Evolutionary conservation across 2,797 vertebrate species (phyloP).

Genomic region (Adrianichthys oophorus): DNA sequence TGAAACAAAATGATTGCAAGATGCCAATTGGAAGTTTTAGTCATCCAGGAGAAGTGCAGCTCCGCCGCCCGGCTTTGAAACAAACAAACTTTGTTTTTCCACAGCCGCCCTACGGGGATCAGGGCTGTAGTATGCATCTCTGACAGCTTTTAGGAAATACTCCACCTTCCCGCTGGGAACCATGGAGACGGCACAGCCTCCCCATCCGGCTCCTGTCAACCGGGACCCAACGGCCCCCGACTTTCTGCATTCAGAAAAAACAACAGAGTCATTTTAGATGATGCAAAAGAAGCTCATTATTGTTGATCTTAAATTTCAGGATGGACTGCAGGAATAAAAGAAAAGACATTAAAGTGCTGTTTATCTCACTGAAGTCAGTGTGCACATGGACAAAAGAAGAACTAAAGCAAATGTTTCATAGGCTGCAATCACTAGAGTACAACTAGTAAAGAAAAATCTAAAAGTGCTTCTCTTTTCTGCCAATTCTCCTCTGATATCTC

Average conservation of each 20-base stretch:
- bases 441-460: too few relatives aligned
- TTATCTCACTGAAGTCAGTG: background rate
- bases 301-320: background rate
- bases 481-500: too few relatives aligned
- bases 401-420: background rate
- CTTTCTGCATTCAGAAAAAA: constrained; percentile 72
- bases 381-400: background rate
- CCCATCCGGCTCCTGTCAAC: constrained; percentile 96
- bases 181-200: constrained; percentile 94
- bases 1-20: background rate
- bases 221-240: constrained; percentile 91
- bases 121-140: constrained; percentile 81
- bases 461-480: too few relatives aligned
- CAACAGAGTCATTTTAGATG: background rate
- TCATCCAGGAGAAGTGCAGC: constrained; percentile 86
- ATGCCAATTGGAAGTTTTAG: constrained; percentile 22
- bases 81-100: constrained; percentile 86
- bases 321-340: background rate
- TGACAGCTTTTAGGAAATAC: constrained; percentile 84
- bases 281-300: too few relatives aligned
- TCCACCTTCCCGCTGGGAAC: constrained; percentile 84
- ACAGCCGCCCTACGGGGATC: constrained; percentile 69
- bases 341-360: background rate
- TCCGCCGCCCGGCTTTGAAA: constrained; percentile 89
- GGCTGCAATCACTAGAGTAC: too few relatives aligned